Conservation (phyloP, 2,888 invertebrate genomes). For the Ditylenchus weischeri region DNA sequence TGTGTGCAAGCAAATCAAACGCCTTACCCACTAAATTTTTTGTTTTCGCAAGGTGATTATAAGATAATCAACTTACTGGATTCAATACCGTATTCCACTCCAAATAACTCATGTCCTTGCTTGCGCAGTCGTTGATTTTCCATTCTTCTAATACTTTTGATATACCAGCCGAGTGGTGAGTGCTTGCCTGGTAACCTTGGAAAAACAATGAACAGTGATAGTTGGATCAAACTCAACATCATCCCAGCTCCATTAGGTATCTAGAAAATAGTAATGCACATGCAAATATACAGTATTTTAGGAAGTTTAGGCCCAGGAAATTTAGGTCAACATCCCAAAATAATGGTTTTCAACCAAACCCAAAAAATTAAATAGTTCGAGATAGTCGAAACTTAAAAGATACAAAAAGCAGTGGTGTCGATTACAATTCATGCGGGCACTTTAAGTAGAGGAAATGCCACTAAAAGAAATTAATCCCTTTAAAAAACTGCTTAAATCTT, state of each 20-base stretch:
- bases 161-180: neutral
- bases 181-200: slow-evolving; percentile 5
- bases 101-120: neutral
- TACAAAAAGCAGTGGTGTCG: too few species aligned
- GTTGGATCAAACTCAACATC: slow-evolving; percentile 3
- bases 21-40: neutral
- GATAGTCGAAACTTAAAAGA: too few species aligned
- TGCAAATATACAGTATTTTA: neutral
- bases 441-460: too few species aligned
- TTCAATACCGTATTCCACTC: slow-evolving; percentile 2
- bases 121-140: neutral
- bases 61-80: neutral
- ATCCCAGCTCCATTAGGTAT: slow-evolving; percentile 11
- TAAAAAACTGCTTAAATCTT: too few species aligned
- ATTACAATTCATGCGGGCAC: too few species aligned
- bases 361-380: too few species aligned
- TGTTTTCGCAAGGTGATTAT: too few species aligned
- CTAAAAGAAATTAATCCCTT: too few species aligned
- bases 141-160: neutral
- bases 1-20: slow-evolving; percentile 5
- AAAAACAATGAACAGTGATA: slow-evolving; percentile 3
- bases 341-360: too few species aligned
- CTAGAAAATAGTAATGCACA: neutral
- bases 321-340: too few species aligned
- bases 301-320: too few species aligned